A percentile compares a stretch with the other conserved stretches of the same genome.
These are phyloP conservation scores for Orius insidiosus DNA, from an alignment of 1,140 invertebrate species.

Conservation along the genomic window DNA sequence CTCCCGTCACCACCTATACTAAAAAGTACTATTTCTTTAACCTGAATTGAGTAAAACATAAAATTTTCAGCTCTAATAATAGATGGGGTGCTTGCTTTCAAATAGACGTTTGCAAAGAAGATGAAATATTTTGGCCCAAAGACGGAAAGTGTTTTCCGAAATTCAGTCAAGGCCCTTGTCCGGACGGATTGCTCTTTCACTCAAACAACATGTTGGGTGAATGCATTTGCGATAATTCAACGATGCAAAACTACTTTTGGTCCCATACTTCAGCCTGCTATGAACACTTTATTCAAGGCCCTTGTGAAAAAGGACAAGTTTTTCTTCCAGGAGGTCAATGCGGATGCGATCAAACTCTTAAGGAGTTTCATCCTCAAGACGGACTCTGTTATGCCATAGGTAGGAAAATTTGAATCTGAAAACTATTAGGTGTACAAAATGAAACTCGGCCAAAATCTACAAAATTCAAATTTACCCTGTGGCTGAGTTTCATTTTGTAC, in stretches of 20 bases:
- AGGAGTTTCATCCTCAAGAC: slow-evolving; percentile 49
- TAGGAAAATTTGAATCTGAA: too few species aligned
- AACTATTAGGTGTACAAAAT: too few species aligned
- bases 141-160: slow-evolving; percentile 51
- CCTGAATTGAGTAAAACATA: too few species aligned
- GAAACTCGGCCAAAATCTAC: too few species aligned
- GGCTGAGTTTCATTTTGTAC: too few species aligned
- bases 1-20: slow-evolving; percentile 32
- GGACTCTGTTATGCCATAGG: slow-evolving; percentile 57
- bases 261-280: slow-evolving; percentile 35
- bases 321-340: slow-evolving; percentile 54
- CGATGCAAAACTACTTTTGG: slow-evolving; percentile 18
- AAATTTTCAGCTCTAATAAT: slow-evolving; percentile 17
- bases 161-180: slow-evolving; percentile 51
- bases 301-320: slow-evolving; percentile 52
- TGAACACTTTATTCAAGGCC: slow-evolving; percentile 57
- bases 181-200: slow-evolving; percentile 44
- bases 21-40: slow-evolving; percentile 17
- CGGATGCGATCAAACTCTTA: slow-evolving; percentile 45
- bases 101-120: slow-evolving; percentile 37
- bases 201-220: slow-evolving; percentile 14
- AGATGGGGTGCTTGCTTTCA: slow-evolving; percentile 50
- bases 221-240: slow-evolving; percentile 17
- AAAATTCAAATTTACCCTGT: too few species aligned
- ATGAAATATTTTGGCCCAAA: slow-evolving; percentile 49